A percentile compares a stretch with the other conserved stretches of the same genome.
Evolutionary conservation across 2,888 invertebrate genomes (phyloP).

Genomic region (Xylota sylvarum): DNA sequence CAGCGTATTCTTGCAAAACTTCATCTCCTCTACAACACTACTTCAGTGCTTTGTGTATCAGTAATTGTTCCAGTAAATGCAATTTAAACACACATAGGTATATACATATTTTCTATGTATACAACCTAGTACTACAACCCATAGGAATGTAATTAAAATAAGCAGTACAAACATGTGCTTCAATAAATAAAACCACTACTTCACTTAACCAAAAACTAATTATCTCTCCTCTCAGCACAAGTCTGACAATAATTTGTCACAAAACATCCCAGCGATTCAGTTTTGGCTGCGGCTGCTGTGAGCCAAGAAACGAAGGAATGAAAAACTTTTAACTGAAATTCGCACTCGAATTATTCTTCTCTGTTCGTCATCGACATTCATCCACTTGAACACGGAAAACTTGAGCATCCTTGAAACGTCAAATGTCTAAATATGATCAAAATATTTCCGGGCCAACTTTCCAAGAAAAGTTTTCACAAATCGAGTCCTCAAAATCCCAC

Average conservation of each 20-base stretch:
- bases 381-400: conserved; percentile 70
- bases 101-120: too few relatives aligned
- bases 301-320: neutral
- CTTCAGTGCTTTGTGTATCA: too few relatives aligned
- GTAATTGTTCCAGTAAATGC: too few relatives aligned
- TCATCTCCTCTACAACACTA: too few relatives aligned
- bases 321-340: conserved; percentile 66
- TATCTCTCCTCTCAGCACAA: conserved; percentile 15
- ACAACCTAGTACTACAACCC: too few relatives aligned
- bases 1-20: too few relatives aligned
- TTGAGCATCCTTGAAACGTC: conserved; percentile 71
- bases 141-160: neutral
- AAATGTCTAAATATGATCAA: conserved; percentile 75
- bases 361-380: conserved; percentile 71
- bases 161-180: neutral
- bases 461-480: conserved; percentile 63
- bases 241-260: conserved; percentile 35
- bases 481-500: conserved; percentile 59
- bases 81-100: too few relatives aligned
- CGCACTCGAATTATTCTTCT: conserved; percentile 59
- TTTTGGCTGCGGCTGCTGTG: neutral
- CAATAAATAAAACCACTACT: neutral
- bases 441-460: conserved; percentile 67
- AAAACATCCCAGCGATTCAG: neutral
- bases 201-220: conserved; percentile 33